A percentile compares a stretch with the other conserved stretches of the same genome.
phyloP scores from a whole-genome alignment of 1,140 invertebrate genomes.

The Goniozus legneri region DNA sequence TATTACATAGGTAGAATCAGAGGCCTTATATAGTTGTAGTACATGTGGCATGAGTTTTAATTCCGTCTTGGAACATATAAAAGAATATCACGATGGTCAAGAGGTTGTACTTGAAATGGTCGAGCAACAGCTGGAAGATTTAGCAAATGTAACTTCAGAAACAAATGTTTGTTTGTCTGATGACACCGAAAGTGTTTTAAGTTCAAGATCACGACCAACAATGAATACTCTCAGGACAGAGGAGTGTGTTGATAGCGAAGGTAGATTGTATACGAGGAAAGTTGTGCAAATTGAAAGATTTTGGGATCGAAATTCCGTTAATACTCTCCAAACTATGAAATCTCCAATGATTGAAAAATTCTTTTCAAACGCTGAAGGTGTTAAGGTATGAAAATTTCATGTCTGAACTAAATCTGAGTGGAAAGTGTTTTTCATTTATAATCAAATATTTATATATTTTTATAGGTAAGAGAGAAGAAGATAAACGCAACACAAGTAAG shows the following conservation, averaged over 20 bases:
- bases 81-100: constrained; percentile 63
- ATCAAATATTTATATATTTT: background rate
- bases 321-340: constrained; percentile 27
- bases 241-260: constrained; percentile 54
- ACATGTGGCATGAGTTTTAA: constrained; percentile 62
- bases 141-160: constrained; percentile 13
- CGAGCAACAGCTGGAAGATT: constrained; percentile 35
- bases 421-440: background rate
- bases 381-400: constrained; percentile 33
- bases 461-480: constrained; percentile 40
- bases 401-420: background rate
- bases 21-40: constrained; percentile 60
- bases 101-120: constrained; percentile 61
- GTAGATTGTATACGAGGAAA: constrained; percentile 54
- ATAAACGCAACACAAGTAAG: constrained; percentile 21
- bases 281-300: constrained; percentile 58
- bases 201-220: constrained; percentile 32
- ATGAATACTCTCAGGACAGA: constrained; percentile 53
- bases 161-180: constrained; percentile 11
- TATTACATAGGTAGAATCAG: constrained; percentile 29
- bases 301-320: constrained; percentile 43
- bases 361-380: constrained; percentile 49
- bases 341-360: constrained; percentile 52
- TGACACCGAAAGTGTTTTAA: constrained; percentile 15
- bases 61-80: constrained; percentile 63